A percentile compares a stretch with the other conserved stretches of the same genome.
phyloP scores from a whole-genome alignment of 2,113 vertebrate species.

The Orcinus orca region DNA sequence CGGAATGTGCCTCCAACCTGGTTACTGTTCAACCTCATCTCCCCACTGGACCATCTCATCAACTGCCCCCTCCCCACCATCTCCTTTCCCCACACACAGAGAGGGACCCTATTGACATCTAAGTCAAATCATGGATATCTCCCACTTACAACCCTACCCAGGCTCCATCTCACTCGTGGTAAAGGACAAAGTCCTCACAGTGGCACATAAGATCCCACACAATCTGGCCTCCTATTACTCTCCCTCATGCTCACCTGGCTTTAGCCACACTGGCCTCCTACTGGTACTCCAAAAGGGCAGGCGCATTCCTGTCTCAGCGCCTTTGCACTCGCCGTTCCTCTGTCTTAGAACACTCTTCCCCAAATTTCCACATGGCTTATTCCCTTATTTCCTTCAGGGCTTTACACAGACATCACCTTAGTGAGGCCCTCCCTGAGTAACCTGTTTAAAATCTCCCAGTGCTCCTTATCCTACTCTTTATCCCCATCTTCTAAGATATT shows the following conservation, averaged over 20 bases:
- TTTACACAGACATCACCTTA: background rate
- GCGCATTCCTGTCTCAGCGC: background rate
- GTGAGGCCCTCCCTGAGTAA: background rate
- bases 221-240: background rate
- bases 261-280: background rate
- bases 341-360: slow-evolving; percentile 6
- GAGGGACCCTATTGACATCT: background rate
- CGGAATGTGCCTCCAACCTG: background rate
- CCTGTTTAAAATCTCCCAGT: background rate
- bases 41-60: background rate
- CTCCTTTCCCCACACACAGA: background rate
- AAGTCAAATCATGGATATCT: background rate
- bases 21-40: background rate
- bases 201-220: background rate
- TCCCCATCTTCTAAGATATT: background rate
- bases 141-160: background rate
- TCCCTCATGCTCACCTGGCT: background rate
- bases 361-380: background rate
- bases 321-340: background rate
- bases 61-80: no score
- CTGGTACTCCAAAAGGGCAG: background rate
- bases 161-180: background rate
- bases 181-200: background rate
- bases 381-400: background rate
- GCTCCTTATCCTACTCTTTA: background rate